A percentile compares a stretch with the other conserved stretches of the same genome.
phyloP scores from a whole-genome alignment of 2,888 invertebrate species.

The Acanthosepion lycidas region DNA sequence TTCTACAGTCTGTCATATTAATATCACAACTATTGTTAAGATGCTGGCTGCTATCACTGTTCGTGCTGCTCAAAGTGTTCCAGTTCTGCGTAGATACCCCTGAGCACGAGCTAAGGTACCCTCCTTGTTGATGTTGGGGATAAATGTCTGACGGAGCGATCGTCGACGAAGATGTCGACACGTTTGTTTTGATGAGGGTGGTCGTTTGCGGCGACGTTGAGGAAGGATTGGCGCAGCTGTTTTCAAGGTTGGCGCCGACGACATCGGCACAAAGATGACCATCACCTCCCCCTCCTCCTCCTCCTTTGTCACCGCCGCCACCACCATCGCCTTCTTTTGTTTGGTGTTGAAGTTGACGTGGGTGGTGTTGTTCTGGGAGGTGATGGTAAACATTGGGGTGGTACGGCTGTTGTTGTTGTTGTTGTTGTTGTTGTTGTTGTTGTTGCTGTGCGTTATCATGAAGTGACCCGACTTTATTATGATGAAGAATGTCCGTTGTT shows the following conservation, averaged over 20 bases:
- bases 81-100: not conserved
- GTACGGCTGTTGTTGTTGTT: not conserved
- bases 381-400: not conserved
- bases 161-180: not conserved
- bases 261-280: not conserved
- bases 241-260: slow-evolving; percentile 15
- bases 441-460: not conserved
- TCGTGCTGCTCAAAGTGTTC: not conserved
- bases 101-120: not conserved
- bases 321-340: slow-evolving; percentile 40
- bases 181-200: not conserved
- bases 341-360: slow-evolving; percentile 23
- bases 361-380: slow-evolving; percentile 24
- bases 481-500: slow-evolving; percentile 38
- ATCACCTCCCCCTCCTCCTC: not conserved
- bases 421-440: not conserved
- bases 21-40: not conserved
- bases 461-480: not conserved
- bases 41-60: not conserved
- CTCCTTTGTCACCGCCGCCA: slow-evolving; percentile 36
- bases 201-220: not conserved
- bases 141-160: not conserved
- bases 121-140: not conserved
- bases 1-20: slow-evolving; percentile 1
- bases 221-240: not conserved